Conservation (phyloP, 35 echinoderm and acorn worm species). For the Patiria miniata region DNA sequence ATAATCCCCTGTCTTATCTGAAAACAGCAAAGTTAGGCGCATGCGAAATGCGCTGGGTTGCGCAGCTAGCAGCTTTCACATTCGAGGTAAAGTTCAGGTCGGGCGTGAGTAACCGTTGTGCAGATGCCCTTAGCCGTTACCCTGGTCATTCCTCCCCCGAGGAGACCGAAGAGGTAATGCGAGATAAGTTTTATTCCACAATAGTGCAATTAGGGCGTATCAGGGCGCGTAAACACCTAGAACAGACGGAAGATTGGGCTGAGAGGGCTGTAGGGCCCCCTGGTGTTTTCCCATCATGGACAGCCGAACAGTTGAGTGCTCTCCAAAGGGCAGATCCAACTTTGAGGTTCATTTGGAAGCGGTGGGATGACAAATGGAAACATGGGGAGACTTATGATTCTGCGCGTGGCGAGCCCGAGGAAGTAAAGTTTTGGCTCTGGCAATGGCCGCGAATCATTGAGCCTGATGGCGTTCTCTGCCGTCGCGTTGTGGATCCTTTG, state of each 20-base stretch:
- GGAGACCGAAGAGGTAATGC: too few species aligned
- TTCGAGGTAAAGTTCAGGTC: constrained; percentile 62
- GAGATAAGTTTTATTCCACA: neutral
- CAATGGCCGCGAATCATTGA: constrained; percentile 5
- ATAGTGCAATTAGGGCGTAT: neutral
- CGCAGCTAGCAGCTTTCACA: constrained; percentile 59
- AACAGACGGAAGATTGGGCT: neutral
- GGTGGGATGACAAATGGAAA: neutral
- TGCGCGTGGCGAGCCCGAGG: neutral
- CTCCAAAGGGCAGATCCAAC: constrained; percentile 16
- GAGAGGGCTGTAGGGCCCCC: neutral
- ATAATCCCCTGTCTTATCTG: constrained; percentile 71
- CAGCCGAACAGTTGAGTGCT: neutral
- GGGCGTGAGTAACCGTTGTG: constrained; percentile 47
- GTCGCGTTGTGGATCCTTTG: neutral
- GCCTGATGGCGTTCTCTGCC: constrained; percentile 20
- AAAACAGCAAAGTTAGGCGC: constrained; percentile 68
- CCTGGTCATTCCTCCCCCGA: neutral
- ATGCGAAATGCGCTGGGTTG: constrained; percentile 55
- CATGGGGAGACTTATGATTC: neutral
- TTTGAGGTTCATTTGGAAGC: neutral
- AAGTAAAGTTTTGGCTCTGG: neutral
- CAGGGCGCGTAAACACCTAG: neutral
- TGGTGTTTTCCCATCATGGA: constrained; percentile 29
- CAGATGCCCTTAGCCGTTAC: constrained; percentile 57